Evolutionary conservation across 2,797 vertebrate species (phyloP).

Genomic region (Eulemur coronatus): DNA sequence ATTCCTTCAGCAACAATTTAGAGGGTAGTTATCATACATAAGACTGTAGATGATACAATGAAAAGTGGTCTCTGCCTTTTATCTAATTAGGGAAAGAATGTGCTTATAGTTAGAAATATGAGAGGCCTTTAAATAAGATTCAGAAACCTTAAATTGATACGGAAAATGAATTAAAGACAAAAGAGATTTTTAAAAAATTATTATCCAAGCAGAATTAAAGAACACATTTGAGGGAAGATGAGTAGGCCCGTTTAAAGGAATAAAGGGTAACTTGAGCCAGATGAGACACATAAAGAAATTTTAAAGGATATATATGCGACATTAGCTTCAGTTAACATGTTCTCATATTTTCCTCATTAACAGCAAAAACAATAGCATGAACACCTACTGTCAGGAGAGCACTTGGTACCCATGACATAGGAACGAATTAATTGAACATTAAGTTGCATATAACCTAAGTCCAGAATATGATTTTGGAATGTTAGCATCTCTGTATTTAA

Average conservation of each 20-base stretch:
- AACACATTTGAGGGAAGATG: neutral
- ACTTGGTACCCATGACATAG: slow-evolving; percentile 61
- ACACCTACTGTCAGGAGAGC: neutral
- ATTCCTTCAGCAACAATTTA: neutral
- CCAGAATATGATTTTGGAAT: slow-evolving; percentile 80
- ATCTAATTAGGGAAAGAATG: neutral
- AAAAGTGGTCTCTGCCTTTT: neutral
- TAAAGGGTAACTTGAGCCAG: neutral
- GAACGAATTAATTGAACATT: slow-evolving; percentile 77
- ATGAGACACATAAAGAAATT: slow-evolving; percentile 9
- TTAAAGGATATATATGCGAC: neutral
- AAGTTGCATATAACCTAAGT: slow-evolving; percentile 77
- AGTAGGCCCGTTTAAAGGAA: neutral
- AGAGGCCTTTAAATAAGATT: neutral
- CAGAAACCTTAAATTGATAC: neutral
- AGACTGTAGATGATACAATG: neutral
- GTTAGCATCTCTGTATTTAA: slow-evolving; percentile 81
- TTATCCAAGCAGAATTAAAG: slow-evolving; percentile 3
- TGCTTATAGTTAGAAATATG: neutral
- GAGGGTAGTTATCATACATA: neutral
- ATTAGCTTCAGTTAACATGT: slow-evolving; percentile 38
- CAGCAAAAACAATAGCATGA: slow-evolving; percentile 29
- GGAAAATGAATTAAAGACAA: slow-evolving; percentile 27
- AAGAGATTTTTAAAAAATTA: neutral
- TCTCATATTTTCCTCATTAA: slow-evolving; percentile 11